phyloP scores from a whole-genome alignment of 2,888 invertebrate genomes.

The Pristionchus entomophagus region DNA sequence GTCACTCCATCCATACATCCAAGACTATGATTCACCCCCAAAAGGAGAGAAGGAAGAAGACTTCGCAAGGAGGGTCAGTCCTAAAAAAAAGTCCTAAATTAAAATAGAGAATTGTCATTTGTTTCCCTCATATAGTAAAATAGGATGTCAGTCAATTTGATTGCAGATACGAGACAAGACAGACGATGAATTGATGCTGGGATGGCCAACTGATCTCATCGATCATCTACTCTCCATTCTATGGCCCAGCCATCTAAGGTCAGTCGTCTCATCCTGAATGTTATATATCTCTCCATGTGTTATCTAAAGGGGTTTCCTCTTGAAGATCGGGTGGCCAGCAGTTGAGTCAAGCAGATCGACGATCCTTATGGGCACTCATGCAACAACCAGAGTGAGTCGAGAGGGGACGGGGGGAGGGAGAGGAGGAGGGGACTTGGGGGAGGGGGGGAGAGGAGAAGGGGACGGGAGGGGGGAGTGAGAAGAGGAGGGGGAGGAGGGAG shows the following conservation, averaged over 20 bases:
- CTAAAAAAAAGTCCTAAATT: no score
- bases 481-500: no score
- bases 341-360: conserved; percentile 68
- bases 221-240: conserved; percentile 70
- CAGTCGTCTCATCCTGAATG: neutral
- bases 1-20: conserved; percentile 59
- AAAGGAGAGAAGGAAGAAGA: conserved; percentile 63
- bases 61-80: conserved; percentile 65
- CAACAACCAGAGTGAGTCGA: conserved; percentile 71
- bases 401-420: neutral
- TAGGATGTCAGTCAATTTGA: no score
- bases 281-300: neutral
- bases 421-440: no score
- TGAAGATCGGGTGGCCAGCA: conserved; percentile 55
- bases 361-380: conserved; percentile 72
- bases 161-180: conserved; percentile 70
- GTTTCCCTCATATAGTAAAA: no score
- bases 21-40: conserved; percentile 64
- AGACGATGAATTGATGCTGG: conserved; percentile 70
- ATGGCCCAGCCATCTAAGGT: conserved; percentile 68
- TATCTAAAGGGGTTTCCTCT: neutral
- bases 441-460: no score
- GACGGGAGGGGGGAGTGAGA: no score
- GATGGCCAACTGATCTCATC: conserved; percentile 70
- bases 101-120: no score